phyloP scores from a whole-genome alignment of 2,888 invertebrate species.

The Dicyrtomina minuta region DNA sequence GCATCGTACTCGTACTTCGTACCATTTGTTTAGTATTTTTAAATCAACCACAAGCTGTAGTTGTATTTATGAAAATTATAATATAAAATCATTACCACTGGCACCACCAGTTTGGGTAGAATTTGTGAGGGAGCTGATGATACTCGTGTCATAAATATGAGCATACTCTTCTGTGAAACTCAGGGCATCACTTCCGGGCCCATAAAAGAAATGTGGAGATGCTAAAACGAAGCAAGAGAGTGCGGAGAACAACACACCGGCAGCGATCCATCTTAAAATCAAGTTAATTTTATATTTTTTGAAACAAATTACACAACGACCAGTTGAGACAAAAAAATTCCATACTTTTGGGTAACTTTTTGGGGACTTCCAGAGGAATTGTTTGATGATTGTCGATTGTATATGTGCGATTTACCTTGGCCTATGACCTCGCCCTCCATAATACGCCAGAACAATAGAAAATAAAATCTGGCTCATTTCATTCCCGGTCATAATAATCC shows the following conservation, averaged over 20 bases:
- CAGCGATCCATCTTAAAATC: slow-evolving; percentile 64
- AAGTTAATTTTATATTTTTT: neutral
- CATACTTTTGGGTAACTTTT: too few relatives aligned
- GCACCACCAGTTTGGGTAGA: neutral
- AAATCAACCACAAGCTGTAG: too few relatives aligned
- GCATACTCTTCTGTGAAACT: slow-evolving; percentile 60
- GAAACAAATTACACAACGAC: too few relatives aligned
- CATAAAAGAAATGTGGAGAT: slow-evolving; percentile 65
- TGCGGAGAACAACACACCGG: slow-evolving; percentile 66
- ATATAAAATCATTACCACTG: neutral
- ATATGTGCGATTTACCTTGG: slow-evolving; percentile 58
- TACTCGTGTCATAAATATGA: neutral
- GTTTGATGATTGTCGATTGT: neutral
- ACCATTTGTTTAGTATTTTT: too few relatives aligned
- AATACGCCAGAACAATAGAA: slow-evolving; percentile 68
- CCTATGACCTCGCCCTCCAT: slow-evolving; percentile 70
- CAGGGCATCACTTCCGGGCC: slow-evolving; percentile 62
- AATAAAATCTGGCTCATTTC: slow-evolving; percentile 71
- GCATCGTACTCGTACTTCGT: neutral
- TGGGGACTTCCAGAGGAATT: too few relatives aligned
- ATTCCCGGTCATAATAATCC: slow-evolving; percentile 72
- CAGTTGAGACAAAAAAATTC: neutral
- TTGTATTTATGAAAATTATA: neutral
- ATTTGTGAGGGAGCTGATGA: neutral
- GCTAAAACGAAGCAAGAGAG: slow-evolving; percentile 66